phyloP scores from a whole-genome alignment of 2,797 vertebrate species.

The Falco cherrug region DNA sequence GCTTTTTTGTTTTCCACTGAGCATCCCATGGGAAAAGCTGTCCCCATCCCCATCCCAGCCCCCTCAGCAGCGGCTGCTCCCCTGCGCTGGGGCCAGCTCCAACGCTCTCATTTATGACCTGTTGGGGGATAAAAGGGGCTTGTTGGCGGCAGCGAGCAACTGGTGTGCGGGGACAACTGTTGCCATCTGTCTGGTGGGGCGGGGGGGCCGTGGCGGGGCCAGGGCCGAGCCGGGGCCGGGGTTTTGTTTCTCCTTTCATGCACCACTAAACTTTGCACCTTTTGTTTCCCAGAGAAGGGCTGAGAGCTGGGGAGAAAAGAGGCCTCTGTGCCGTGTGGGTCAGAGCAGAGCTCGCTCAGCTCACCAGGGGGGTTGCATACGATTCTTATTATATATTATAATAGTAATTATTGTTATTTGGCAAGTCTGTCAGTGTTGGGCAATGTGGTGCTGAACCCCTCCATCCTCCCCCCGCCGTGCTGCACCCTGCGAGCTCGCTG shows the following conservation, averaged over 20 bases:
- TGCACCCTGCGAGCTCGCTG: not conserved
- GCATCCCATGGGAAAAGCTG: not conserved
- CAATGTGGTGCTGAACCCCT: not conserved
- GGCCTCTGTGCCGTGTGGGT: not conserved
- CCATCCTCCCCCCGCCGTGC: not conserved
- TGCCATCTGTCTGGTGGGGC: constrained; percentile 74
- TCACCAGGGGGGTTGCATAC: not conserved
- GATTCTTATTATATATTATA: not conserved
- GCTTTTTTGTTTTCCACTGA: constrained; percentile 38
- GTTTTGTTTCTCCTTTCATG: constrained; percentile 65
- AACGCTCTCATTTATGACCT: constrained; percentile 30
- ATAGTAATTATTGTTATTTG: not conserved
- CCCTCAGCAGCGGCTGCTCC: not conserved
- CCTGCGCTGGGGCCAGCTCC: not conserved
- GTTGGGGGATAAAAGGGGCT: constrained; percentile 56
- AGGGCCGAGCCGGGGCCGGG: not conserved
- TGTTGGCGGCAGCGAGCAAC: constrained; percentile 25
- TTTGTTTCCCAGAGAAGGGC: constrained; percentile 62
- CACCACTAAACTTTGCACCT: constrained; percentile 65
- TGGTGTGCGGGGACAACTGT: constrained; percentile 64
- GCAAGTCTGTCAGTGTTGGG: not conserved
- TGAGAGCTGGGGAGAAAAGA: constrained; percentile 1
- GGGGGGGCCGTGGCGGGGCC: not conserved
- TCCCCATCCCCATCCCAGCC: not conserved
- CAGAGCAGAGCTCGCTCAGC: constrained; percentile 44